Conservation (phyloP, 2,113 vertebrate genomes). For the Atrichornis clamosus region DNA sequence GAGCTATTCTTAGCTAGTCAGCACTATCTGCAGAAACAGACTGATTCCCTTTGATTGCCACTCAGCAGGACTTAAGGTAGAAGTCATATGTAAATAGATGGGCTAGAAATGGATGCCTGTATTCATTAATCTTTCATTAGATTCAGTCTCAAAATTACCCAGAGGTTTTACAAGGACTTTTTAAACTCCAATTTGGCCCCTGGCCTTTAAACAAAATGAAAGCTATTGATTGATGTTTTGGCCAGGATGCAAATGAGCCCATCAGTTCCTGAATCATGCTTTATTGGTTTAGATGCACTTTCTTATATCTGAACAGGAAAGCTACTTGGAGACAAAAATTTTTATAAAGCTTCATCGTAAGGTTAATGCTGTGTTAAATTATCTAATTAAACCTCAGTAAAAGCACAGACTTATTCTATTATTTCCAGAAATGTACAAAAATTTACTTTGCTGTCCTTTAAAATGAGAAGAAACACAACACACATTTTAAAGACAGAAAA, state of each 20-base stretch:
- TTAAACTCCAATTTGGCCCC: constrained; percentile 69
- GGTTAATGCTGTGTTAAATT: constrained; percentile 24
- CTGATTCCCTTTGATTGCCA: constrained; percentile 56
- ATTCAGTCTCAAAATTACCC: constrained; percentile 63
- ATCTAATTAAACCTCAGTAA: neutral
- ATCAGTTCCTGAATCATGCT: constrained; percentile 49
- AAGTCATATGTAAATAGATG: constrained; percentile 68
- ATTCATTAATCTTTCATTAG: constrained; percentile 76
- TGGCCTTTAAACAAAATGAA: constrained; percentile 72
- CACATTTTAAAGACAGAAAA: neutral
- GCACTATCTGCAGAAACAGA: constrained; percentile 32
- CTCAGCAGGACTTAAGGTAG: constrained; percentile 59
- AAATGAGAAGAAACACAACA: neutral
- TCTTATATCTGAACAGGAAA: constrained; percentile 30
- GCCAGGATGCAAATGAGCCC: constrained; percentile 56
- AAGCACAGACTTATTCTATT: neutral
- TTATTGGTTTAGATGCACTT: constrained; percentile 64
- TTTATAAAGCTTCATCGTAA: neutral
- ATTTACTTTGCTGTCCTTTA: neutral
- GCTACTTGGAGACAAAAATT: neutral
- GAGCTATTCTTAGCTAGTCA: constrained; percentile 57
- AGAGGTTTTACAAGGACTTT: constrained; percentile 73
- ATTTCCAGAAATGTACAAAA: neutral
- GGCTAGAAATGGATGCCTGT: constrained; percentile 61
- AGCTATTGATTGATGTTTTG: constrained; percentile 67